phyloP scores from a whole-genome alignment of 2,888 invertebrate genomes.

The Byasa hedistus region DNA sequence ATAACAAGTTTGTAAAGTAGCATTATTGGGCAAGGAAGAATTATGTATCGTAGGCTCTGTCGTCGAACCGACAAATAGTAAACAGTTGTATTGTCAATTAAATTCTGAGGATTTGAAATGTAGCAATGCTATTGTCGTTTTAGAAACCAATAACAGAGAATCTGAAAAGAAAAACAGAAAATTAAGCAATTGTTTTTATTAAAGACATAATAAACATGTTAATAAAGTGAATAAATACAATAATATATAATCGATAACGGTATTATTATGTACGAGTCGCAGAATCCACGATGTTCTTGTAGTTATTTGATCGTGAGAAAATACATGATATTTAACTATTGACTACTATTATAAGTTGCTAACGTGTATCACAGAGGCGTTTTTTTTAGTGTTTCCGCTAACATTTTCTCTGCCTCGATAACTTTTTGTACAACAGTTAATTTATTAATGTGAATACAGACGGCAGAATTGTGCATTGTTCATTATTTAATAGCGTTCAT shows the following conservation, averaged over 20 bases:
- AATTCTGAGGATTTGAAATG: too few species aligned
- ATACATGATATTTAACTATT: constrained; percentile 50
- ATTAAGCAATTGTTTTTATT: constrained; percentile 77
- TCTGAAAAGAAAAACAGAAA: constrained; percentile 34
- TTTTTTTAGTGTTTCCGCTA: constrained; percentile 54
- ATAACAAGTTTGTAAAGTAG: too few species aligned
- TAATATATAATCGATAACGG: constrained; percentile 64
- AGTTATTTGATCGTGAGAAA: constrained; percentile 54
- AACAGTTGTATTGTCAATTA: too few species aligned
- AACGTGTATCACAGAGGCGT: constrained; percentile 73
- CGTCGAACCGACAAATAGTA: too few species aligned
- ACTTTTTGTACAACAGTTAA: constrained; percentile 4
- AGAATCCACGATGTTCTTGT: constrained; percentile 51
- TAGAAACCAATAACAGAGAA: background rate
- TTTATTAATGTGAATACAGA: constrained; percentile 11
- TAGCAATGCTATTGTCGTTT: too few species aligned
- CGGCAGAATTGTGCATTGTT: constrained; percentile 25
- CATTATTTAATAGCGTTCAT: constrained; percentile 4
- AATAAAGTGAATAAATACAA: constrained; percentile 78
- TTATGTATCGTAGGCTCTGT: too few species aligned
- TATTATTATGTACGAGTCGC: constrained; percentile 60
- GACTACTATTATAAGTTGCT: constrained; percentile 62
- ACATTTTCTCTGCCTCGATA: constrained; percentile 42
- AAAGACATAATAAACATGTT: constrained; percentile 80
- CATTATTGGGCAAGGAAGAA: too few species aligned